phyloP scores from a whole-genome alignment of 2,797 vertebrate species.

The Poeciliopsis paucimaculata region DNA sequence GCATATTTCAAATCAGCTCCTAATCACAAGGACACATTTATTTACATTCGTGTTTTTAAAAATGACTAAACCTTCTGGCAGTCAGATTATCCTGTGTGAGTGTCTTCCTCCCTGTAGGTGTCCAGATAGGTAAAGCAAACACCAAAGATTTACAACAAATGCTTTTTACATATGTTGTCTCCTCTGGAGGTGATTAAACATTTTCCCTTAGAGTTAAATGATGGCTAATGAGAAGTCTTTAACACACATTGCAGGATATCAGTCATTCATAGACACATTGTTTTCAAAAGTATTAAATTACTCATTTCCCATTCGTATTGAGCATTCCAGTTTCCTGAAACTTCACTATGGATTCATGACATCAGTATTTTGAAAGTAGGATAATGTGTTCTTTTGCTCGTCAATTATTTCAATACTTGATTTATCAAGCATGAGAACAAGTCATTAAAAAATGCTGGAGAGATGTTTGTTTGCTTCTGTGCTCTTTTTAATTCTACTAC shows the following conservation, averaged over 20 bases:
- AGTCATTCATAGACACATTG: neutral
- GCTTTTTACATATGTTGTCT: conserved; percentile 41
- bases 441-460: neutral
- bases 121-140: conserved; percentile 34
- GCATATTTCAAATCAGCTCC: conserved; percentile 48
- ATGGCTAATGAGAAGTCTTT: neutral
- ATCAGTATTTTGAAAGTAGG: neutral
- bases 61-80: conserved; percentile 28
- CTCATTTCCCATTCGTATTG: neutral
- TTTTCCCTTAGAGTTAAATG: conserved; percentile 11
- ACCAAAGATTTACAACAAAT: conserved; percentile 23
- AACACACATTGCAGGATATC: neutral
- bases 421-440: neutral
- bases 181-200: conserved; percentile 18
- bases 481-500: neutral
- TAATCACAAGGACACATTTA: conserved; percentile 23
- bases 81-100: neutral
- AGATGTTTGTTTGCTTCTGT: neutral
- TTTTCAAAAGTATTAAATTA: neutral
- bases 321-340: neutral
- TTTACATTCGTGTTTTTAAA: conserved; percentile 19
- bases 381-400: neutral
- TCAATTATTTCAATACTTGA: neutral
- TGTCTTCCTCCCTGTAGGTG: conserved; percentile 5
- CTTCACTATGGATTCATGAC: neutral